Evolutionary conservation across 2,113 vertebrate species (phyloP), one percentile per base, ranked within the genome.

Genomic region (Setophaga kirtlandii): DNA sequence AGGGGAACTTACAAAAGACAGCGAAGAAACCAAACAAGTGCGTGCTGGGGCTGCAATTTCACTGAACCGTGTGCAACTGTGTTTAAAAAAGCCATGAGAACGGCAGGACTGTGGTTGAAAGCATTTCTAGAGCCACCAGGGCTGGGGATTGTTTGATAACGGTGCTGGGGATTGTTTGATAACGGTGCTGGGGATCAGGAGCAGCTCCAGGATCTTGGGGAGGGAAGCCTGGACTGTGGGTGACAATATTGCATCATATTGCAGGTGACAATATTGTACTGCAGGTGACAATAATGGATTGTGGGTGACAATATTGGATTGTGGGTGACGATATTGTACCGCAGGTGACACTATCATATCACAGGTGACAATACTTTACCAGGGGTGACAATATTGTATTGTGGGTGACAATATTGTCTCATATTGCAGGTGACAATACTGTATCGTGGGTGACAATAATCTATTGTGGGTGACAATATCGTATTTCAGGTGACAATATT

Each of bases 401-500:
- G 27, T 17, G 27, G 2, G 68, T 0, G 53, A 4, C 2, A 7
- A 6, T 31, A 53, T 5, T 4, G 4, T 5, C 30, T 17, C 6
- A 4, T 6, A 5, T 44, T 8, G 5, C 44, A 46, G 24, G 49
- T 27, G 49, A 50, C 49, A 27, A 27, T 10, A 50, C 10, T 3
- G 24, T 50, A 50, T 8, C 8, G 46, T 49, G 23, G 49, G 49
- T 50, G 49, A 50, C 49, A 50, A 15, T 15, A 50, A 4, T 9
- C 3, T 52, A 52, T 3, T 6, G 16, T 3, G 4, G 28, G 49
- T 27, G 24, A 52, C 50, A 30, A 30, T 18, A 30, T 30, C 4
- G 5, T 31, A 8, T 6, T 2, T 0, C 6, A 7, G 2, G 63
- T 0, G 49, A 4, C 2, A 7, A 5, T 55, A 31, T 8, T 3